Percentiles rank a stretch among this genome's conserved stretches.
These are phyloP conservation scores for Syrphus vitripennis DNA, from an alignment of 2,888 invertebrate species.

Conservation along the genomic window DNA sequence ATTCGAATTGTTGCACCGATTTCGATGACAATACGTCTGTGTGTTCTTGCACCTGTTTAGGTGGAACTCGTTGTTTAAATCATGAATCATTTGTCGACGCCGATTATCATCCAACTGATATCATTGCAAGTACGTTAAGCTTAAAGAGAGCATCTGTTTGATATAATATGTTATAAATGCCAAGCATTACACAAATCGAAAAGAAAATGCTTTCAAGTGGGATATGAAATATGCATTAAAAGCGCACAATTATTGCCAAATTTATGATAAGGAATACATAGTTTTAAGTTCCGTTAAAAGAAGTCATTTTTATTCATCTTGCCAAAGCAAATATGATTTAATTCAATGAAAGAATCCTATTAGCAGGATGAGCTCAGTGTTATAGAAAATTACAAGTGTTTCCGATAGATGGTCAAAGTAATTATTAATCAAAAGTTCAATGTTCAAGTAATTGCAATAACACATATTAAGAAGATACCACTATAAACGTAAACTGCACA, in stretches of 20 bases:
- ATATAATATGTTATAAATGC: conserved; percentile 72
- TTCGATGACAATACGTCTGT: conserved; percentile 89
- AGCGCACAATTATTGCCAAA: neutral
- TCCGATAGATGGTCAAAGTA: neutral
- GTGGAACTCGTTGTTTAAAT: conserved; percentile 83
- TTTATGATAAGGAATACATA: neutral
- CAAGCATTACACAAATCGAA: neutral
- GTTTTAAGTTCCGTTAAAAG: neutral
- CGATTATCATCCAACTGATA: conserved; percentile 83
- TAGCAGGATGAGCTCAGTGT: neutral
- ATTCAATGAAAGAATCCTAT: neutral
- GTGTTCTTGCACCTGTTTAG: conserved; percentile 92
- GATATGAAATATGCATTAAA: neutral
- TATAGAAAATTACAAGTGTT: neutral
- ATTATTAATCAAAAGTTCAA: neutral
- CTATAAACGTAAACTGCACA: neutral
- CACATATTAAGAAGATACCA: neutral
- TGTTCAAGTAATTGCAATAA: neutral
- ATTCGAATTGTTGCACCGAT: conserved; percentile 83
- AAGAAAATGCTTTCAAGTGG: neutral
- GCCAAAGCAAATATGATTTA: neutral
- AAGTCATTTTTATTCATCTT: neutral
- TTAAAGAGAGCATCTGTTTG: conserved; percentile 81
- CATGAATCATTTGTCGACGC: conserved; percentile 84
- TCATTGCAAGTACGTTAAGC: conserved; percentile 80